Evolutionary conservation across 2,113 vertebrate genomes (phyloP), one percentile per base, ranked within the genome.

Genomic region (Pachypanchax playfairii): DNA sequence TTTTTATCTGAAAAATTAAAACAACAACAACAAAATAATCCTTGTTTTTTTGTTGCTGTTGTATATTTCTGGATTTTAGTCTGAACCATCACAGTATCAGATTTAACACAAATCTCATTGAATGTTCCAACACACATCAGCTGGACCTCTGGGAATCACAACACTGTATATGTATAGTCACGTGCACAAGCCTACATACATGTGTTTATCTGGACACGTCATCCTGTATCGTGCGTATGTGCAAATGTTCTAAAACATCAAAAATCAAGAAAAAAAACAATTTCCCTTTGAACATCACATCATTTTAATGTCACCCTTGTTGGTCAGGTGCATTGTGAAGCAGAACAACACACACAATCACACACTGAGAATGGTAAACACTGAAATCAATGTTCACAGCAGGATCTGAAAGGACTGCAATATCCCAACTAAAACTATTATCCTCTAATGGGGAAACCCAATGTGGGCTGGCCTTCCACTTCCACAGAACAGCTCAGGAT

Each of bases 371-470:
- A 53, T 4, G 31, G 54, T 58, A 75, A 78, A 80, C 65, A 68
- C 38, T 62, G 28, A 77, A 75, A n/a, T 84, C 73, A 56, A 22
- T 78, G 74, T 68, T 75, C 73, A 20, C 83, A 83, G 77, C 81
- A 48, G 63, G 86, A 52, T 60, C 14, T 65, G 79, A 75, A 82
- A 75, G 70, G 60, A 70, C 69, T 52, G 42, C 41, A 41, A 49
- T 41, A 69, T 69, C 71, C 60, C 46, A 55, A 50, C 66, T 77
- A 62, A 77, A 83, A 79, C 79, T 53, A 77, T 79, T 83, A 68
- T 47, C 43, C 14, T 71, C 41, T 73, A 73, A 79, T 76, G 70
- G 57, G 39, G 44, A 65, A 77, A 83, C 56, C 65, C 77, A 67
- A 73, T 64, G 58, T 42, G 38, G 65, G 31, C 28, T 1, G 42